A percentile compares a stretch with the other conserved stretches of the same genome.
Evolutionary conservation across 1,140 invertebrate genomes (phyloP).

Genomic region (Oryctes rhinoceros): DNA sequence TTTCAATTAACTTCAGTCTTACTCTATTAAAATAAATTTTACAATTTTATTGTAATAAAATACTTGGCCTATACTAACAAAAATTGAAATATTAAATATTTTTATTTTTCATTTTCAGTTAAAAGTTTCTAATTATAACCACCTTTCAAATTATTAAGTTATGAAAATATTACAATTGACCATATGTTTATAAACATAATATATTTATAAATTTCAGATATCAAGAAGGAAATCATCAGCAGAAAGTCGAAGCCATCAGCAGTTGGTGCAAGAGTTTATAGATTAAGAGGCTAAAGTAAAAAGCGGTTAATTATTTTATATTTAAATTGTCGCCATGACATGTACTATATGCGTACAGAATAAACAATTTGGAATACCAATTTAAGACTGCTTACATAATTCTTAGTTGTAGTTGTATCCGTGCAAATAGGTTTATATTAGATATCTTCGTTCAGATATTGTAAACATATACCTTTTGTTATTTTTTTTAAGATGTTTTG

Average conservation of each 20-base stretch:
- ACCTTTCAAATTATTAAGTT: not conserved
- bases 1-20: too few species aligned
- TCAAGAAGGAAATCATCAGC: not conserved
- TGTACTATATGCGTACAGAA: conserved; percentile 1
- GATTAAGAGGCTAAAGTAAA: conserved; percentile 1
- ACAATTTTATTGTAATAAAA: too few species aligned
- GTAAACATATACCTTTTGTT: too few species aligned
- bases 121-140: too few species aligned
- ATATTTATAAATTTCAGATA: conserved; percentile 4
- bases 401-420: not conserved
- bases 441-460: not conserved
- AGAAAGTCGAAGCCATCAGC: not conserved
- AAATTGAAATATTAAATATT: too few species aligned
- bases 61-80: too few species aligned
- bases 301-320: not conserved
- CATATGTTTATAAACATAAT: not conserved
- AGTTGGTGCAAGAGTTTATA: conserved; percentile 4
- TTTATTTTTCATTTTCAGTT: too few species aligned
- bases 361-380: conserved; percentile 10
- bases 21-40: too few species aligned
- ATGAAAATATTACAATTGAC: not conserved
- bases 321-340: not conserved
- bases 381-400: conserved; percentile 18
- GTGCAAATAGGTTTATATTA: not conserved
- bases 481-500: too few species aligned